Evolutionary conservation across 1,140 invertebrate species (phyloP), one percentile per base, ranked within the genome.

Genomic region (Drosophila sp.): DNA sequence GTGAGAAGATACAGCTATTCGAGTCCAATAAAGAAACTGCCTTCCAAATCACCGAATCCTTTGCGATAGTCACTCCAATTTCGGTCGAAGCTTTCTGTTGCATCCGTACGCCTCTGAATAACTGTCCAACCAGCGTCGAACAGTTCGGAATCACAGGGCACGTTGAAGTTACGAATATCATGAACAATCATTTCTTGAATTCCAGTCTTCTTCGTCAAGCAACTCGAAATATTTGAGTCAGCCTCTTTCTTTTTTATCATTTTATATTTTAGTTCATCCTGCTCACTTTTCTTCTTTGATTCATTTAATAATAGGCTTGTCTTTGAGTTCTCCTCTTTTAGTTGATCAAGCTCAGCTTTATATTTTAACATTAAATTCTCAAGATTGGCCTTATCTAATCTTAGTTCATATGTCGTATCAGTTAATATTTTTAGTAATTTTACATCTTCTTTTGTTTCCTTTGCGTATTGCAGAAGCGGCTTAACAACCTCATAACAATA

Each of bases 1-100:
- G 56, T 69, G 0, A 69, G 46, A 4, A 40, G 7, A 14, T 61
- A 34, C 1, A 69, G 5, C 2, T 61, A 51, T 9, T 69, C 56
- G 2, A 69, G 56, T 4, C 65, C 65, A 1, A 69, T 13, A 11
- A 59, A 69, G 45, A 61, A 61, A 11, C n/a, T 54, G 6, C 25
- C 45, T 0, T 41, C 7, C 1, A 43, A 13, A 2, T 43, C 2
- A 8, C 65, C 65, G 16, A 69, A 69, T 14, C 65, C 65, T 1
- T 4, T 11, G 7, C 56, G 6, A 61, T 69, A 69, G 0, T 51
- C 46, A 0, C 14, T 5, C 65, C 65, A 69, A 0, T 4, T 9
- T 0, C 36, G 34, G n/a, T 69, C 41, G 9, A 69, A 69, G 27
- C 8, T 51, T 7, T 16, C 65, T 0, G 0, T 27, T 0, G 43